Conservation (phyloP, 2,113 vertebrate genomes). For the Tetraodon nigroviridis region DNA sequence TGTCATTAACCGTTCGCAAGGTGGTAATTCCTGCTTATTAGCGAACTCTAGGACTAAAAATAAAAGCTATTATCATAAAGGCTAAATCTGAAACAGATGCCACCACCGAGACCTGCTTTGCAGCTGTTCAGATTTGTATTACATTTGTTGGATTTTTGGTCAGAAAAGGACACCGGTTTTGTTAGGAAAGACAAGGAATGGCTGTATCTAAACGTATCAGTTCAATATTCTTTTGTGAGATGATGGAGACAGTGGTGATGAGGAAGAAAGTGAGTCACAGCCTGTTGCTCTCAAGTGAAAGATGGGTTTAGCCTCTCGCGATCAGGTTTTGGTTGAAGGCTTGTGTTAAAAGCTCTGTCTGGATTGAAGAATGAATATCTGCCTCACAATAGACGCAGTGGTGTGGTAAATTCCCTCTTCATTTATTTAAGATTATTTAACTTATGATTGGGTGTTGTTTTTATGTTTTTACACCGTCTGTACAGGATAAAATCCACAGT, state of each 20-base stretch:
- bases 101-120: too few relatives aligned
- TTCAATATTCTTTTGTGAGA: constrained; percentile 14
- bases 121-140: not conserved
- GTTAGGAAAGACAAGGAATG: not conserved
- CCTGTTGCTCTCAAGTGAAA: not conserved
- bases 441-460: too few relatives aligned
- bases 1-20: too few relatives aligned
- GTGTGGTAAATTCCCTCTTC: too few relatives aligned
- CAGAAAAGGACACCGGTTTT: not conserved
- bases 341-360: not conserved
- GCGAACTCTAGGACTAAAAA: too few relatives aligned
- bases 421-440: too few relatives aligned
- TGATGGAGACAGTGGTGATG: constrained; percentile 1
- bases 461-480: too few relatives aligned
- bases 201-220: constrained; percentile 10
- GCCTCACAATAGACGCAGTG: not conserved
- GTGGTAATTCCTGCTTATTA: too few relatives aligned
- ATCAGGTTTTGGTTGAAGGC: not conserved
- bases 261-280: constrained; percentile 18
- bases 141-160: not conserved
- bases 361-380: not conserved
- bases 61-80: too few relatives aligned
- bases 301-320: not conserved
- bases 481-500: too few relatives aligned
- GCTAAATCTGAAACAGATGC: too few relatives aligned